A percentile compares a stretch with the other conserved stretches of the same genome.
Conservation (phyloP, 2,888 invertebrate genomes). For the Troides oblongomaculatus region DNA sequence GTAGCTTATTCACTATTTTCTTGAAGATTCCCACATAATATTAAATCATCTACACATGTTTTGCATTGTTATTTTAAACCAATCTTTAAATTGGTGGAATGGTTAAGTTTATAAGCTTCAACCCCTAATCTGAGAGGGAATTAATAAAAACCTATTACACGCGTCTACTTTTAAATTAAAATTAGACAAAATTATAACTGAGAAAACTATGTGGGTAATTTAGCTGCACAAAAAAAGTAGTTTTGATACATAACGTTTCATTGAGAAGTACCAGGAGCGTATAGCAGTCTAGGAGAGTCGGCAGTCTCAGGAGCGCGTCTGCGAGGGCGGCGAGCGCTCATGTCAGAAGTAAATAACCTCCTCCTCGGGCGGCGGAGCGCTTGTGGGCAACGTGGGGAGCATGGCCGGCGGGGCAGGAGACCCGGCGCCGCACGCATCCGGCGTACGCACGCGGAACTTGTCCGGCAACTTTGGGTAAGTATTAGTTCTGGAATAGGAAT, state of each 20-base stretch:
- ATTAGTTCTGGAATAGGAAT: conserved; percentile 77
- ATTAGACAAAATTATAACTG: too few species aligned
- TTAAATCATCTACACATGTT: too few species aligned
- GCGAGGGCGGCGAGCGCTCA: conserved; percentile 41
- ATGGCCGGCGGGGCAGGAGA: conserved; percentile 81
- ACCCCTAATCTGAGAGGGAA: too few species aligned
- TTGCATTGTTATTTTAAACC: too few species aligned
- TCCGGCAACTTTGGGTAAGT: conserved; percentile 87
- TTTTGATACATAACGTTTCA: background rate
- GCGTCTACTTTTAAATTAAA: too few species aligned
- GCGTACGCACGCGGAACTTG: conserved; percentile 82
- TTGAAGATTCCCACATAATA: too few species aligned
- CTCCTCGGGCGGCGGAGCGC: conserved; percentile 54
- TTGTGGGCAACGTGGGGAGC: conserved; percentile 32
- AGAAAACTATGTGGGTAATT: too few species aligned
- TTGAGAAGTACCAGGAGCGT: conserved; percentile 21
- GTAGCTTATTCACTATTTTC: too few species aligned
- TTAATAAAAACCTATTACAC: too few species aligned
- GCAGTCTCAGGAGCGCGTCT: conserved; percentile 68
- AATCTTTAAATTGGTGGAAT: too few species aligned
- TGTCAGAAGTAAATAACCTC: conserved; percentile 85
- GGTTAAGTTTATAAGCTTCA: too few species aligned
- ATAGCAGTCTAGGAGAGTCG: conserved; percentile 55
- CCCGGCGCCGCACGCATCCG: conserved; percentile 48
- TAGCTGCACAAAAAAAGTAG: too few species aligned